phyloP scores from a whole-genome alignment of 2,113 vertebrate genomes.

The Baryphthengus martii region DNA sequence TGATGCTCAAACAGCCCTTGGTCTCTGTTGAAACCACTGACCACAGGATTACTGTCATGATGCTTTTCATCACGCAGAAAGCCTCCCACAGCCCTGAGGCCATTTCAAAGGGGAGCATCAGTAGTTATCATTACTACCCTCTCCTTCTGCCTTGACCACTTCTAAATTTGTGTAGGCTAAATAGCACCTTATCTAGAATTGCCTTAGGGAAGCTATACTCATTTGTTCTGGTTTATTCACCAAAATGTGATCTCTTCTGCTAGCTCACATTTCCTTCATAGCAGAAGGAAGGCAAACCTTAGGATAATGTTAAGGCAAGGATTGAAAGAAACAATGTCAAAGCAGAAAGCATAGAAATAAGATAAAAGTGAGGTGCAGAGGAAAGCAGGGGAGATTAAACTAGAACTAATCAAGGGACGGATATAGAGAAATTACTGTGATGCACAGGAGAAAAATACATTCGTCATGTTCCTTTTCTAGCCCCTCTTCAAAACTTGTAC shows the following conservation, averaged over 20 bases:
- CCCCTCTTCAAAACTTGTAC: background rate
- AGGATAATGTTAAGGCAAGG: background rate
- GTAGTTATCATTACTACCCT: background rate
- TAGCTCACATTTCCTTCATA: background rate
- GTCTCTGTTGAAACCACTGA: background rate
- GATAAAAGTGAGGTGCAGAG: background rate
- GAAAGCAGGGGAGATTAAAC: background rate
- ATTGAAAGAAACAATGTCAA: background rate
- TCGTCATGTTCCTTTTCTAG: background rate
- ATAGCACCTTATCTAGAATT: background rate
- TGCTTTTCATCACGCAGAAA: background rate
- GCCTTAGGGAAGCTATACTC: background rate
- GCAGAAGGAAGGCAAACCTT: background rate
- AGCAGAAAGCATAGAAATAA: background rate
- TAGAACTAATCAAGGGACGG: background rate
- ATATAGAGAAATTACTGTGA: background rate
- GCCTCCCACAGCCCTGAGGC: background rate
- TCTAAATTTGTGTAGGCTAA: background rate
- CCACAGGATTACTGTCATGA: background rate
- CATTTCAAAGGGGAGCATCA: background rate
- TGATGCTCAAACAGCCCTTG: background rate
- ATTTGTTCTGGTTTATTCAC: background rate
- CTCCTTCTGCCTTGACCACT: background rate
- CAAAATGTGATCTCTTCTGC: background rate
- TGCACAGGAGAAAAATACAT: background rate